These are phyloP conservation scores for Hemichromis elongatus DNA, from an alignment of 2,113 vertebrate genomes.

Conservation along the genomic window DNA sequence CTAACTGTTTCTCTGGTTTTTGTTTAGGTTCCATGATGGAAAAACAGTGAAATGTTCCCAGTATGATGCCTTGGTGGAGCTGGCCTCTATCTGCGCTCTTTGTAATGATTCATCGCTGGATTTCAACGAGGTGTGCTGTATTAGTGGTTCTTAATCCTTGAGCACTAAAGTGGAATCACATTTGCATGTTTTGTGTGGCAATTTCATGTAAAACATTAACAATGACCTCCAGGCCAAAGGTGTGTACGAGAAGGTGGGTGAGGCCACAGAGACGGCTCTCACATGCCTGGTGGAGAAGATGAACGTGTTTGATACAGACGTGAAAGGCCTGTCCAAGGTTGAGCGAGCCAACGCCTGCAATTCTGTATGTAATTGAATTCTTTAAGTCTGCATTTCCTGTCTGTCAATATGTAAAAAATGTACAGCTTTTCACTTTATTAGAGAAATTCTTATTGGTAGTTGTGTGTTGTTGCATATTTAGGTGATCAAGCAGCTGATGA, in stretches of 20 bases:
- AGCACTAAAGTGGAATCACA: neutral
- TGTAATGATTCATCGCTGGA: constrained; percentile 98
- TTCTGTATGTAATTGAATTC: constrained; percentile 70
- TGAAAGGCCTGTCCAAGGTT: constrained; percentile 81
- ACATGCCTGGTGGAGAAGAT: constrained; percentile 92
- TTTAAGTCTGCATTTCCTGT: neutral
- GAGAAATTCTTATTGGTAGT: neutral
- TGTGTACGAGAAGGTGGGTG: constrained; percentile 89
- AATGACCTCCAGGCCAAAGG: constrained; percentile 76
- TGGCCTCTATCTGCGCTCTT: constrained; percentile 95
- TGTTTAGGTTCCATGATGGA: constrained; percentile 82
- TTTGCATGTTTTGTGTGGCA: neutral
- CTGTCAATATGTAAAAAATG: neutral
- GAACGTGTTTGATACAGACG: constrained; percentile 88
- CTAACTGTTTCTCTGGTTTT: neutral
- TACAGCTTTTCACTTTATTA: neutral
- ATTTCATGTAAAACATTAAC: neutral
- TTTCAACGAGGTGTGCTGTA: constrained; percentile 86
- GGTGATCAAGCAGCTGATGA: constrained; percentile 94
- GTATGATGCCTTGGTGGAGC: constrained; percentile 90
- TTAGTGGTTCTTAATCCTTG: neutral
- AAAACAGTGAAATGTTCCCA: constrained; percentile 86
- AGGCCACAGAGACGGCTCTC: constrained; percentile 88
- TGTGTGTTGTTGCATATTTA: constrained; percentile 31
- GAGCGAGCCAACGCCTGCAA: constrained; percentile 88